phyloP scores from a whole-genome alignment of 1,140 invertebrate genomes.

The Trachelipus rathkii region DNA sequence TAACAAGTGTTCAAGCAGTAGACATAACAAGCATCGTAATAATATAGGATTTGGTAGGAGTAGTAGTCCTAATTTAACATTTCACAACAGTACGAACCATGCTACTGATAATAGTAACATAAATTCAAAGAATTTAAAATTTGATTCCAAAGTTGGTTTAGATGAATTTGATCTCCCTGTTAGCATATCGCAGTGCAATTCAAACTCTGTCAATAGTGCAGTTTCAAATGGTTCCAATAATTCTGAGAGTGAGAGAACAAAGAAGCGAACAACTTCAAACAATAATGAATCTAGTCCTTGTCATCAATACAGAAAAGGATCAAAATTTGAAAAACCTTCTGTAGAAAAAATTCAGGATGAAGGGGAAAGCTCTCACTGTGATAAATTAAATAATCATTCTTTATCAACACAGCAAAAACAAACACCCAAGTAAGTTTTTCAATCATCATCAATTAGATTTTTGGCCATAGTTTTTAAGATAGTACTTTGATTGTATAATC shows the following conservation, averaged over 20 bases:
- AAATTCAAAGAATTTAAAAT: neutral
- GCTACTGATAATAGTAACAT: neutral
- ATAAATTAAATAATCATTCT: neutral
- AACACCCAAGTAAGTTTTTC: neutral
- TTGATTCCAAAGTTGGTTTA: neutral
- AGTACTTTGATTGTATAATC: too few relatives aligned
- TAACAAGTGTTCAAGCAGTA: neutral
- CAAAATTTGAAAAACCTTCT: neutral
- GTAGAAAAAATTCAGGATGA: neutral
- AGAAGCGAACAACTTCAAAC: neutral
- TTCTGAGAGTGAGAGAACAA: neutral
- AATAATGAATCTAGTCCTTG: neutral
- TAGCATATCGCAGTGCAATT: neutral
- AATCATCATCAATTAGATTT: neutral
- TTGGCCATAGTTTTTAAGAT: too few relatives aligned
- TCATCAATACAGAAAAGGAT: neutral
- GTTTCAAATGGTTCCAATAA: too few relatives aligned
- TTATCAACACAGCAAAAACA: conserved; percentile 2
- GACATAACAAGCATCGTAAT: neutral
- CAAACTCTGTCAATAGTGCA: neutral
- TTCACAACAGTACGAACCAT: neutral
- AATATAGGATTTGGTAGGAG: neutral
- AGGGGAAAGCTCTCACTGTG: neutral
- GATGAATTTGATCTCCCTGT: neutral
- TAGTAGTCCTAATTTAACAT: neutral